Base-by-base conservation (phyloP, 35 echinoderm and acorn worm species). In the Lytechinus variegatus region DNA sequence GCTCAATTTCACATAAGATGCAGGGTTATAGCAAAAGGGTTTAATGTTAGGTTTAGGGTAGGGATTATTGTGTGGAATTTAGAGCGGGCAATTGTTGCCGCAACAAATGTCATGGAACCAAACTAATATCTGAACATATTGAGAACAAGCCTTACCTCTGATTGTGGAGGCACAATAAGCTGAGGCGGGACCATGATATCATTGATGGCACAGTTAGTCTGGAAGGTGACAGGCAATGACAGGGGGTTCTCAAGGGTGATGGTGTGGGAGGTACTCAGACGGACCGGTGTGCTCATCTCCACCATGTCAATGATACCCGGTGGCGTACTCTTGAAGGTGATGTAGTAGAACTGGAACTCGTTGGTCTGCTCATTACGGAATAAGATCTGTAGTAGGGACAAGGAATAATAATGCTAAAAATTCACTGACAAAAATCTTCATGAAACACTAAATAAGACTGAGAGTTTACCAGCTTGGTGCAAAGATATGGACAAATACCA, bases 301-400 rank as follows among this genome's bases (percentile, higher is more conserved):
- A 99, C 97, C 92, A 95, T 94, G 61, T 96, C 97, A 53, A 99
- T 99, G 56, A 99, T 94, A 53, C 97, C 98, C 53, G 98, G 97
- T 9, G 98, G 92, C 54, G 96, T 97, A 87, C 97, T 97, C 95
- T 99, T 99, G 94, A 99, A 99, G 27, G 98, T 99, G 27, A 98
- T 96, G 92, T 97, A 98, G 91, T 99, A 99, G 95, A 98, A 98
- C 86, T 98, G 97, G 94, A 96, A 99, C 89, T 99, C 98, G 7
- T 95, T 94, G 56, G 96, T 98, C 57, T 97, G 95, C 66, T 99
- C 97, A 28, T 97, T 99, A 27, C 95, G 94, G 95, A 99, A 99
- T 6, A 97, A 54, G n/a, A 99, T 97, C 98, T 99, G 92, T 8
- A 6, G 86, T 12, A 28, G n/a, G 27, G 27, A 29, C 6, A 7